Percentiles rank a stretch among this genome's conserved stretches.
Conservation (phyloP, 2,888 invertebrate species). For the Rugalucina vietnamica region DNA sequence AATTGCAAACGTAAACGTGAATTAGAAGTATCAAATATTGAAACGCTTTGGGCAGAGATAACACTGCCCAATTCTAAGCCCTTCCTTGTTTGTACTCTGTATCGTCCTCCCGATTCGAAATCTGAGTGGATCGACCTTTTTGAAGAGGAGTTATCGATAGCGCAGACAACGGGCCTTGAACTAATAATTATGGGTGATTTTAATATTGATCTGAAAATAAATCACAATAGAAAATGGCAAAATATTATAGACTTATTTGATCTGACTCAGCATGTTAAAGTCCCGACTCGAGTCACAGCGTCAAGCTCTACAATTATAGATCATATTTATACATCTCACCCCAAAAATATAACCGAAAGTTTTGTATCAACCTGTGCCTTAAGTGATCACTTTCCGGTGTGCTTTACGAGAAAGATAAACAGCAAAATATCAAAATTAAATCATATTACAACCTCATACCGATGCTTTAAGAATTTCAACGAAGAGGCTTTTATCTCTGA, state of each 20-base stretch:
- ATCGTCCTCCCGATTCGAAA: neutral
- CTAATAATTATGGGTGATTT: neutral
- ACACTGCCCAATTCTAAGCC: neutral
- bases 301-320: neutral
- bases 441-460: neutral
- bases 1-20: neutral
- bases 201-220: neutral
- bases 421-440: neutral
- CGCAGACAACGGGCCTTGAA: neutral
- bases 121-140: neutral
- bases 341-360: neutral
- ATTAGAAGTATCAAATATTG: neutral
- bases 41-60: neutral
- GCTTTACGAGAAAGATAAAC: neutral
- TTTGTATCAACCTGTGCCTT: neutral
- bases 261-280: neutral
- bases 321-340: neutral
- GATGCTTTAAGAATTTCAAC: neutral
- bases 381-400: slow-evolving; percentile 4
- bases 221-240: neutral
- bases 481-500: neutral
- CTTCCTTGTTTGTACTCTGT: neutral
- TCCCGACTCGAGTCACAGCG: slow-evolving; percentile 7
- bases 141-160: neutral
- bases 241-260: neutral